Evolutionary conservation across 64 coral and sea anemone genomes (phyloP).

Genomic region (Stichodactyla helianthus): DNA sequence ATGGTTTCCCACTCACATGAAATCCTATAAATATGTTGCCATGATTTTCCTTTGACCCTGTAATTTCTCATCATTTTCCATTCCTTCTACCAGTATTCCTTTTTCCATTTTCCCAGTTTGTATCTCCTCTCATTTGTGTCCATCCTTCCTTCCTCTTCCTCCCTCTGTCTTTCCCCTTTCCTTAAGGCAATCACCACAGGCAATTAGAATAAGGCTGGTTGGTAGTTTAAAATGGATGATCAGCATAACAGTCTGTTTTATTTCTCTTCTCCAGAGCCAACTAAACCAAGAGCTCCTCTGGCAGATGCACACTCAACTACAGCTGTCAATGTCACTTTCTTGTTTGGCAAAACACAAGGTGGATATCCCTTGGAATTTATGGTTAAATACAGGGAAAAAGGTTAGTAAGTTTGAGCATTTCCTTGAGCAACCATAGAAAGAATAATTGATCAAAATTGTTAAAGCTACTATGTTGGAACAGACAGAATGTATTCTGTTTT

Average conservation of each 20-base stretch:
- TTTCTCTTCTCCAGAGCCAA: constrained; percentile 17
- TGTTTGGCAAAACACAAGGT: constrained; percentile 25
- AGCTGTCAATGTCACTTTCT: constrained; percentile 28
- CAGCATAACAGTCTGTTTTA: background rate
- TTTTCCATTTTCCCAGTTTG: background rate
- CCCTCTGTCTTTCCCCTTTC: background rate
- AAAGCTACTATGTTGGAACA: too few species aligned
- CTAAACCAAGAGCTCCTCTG: constrained; percentile 19
- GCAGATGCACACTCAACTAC: background rate
- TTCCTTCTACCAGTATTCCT: background rate
- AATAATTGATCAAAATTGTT: too few species aligned
- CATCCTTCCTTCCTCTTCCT: background rate
- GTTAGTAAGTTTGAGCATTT: constrained; percentile 3
- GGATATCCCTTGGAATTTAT: constrained; percentile 45
- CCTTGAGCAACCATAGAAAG: background rate
- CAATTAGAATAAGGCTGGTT: background rate
- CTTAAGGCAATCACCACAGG: too few species aligned
- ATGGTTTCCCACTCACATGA: too few species aligned
- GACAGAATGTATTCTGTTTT: too few species aligned
- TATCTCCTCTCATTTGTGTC: background rate
- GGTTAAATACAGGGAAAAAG: constrained; percentile 43
- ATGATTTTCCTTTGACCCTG: background rate
- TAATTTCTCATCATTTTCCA: background rate
- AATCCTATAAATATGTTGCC: too few species aligned
- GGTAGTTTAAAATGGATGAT: too few species aligned